Percentiles rank a stretch among this genome's conserved stretches.
These are phyloP conservation scores for Chamaetylas fuelleborni DNA, from an alignment of 2,113 vertebrate genomes.

Conservation along the genomic window DNA sequence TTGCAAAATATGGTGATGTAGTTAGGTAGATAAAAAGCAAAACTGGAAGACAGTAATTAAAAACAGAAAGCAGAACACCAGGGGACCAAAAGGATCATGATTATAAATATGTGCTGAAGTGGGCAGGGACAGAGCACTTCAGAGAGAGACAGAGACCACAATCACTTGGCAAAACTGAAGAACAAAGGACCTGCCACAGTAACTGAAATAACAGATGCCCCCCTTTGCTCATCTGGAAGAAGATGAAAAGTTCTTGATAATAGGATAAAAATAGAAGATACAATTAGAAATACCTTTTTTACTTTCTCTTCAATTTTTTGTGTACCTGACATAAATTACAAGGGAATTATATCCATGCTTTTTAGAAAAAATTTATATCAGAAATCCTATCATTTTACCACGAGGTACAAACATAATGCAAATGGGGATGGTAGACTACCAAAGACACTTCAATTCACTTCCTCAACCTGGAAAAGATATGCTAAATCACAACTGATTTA, in stretches of 20 bases:
- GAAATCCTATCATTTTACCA: background rate
- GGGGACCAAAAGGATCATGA: background rate
- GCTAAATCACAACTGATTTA: conserved; percentile 1
- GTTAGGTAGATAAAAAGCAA: background rate
- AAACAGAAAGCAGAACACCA: background rate
- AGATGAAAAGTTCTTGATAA: background rate
- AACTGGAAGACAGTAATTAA: background rate
- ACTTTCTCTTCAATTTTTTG: background rate
- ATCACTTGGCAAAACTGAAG: background rate
- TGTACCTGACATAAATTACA: background rate
- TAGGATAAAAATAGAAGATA: background rate
- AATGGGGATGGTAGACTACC: background rate
- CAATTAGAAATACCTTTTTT: background rate
- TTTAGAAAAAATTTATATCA: background rate
- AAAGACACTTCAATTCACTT: background rate
- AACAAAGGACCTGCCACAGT: background rate
- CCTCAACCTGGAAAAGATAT: background rate
- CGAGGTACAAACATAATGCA: background rate
- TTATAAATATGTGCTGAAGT: background rate
- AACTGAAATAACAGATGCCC: background rate
- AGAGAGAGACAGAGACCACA: background rate
- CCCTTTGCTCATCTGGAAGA: background rate
- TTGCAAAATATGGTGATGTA: background rate
- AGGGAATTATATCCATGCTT: background rate
- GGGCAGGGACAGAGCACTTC: background rate